Evolutionary conservation across 2,888 invertebrate genomes (phyloP), one percentile per base, ranked within the genome.

Genomic region (Artemia sinica): DNA sequence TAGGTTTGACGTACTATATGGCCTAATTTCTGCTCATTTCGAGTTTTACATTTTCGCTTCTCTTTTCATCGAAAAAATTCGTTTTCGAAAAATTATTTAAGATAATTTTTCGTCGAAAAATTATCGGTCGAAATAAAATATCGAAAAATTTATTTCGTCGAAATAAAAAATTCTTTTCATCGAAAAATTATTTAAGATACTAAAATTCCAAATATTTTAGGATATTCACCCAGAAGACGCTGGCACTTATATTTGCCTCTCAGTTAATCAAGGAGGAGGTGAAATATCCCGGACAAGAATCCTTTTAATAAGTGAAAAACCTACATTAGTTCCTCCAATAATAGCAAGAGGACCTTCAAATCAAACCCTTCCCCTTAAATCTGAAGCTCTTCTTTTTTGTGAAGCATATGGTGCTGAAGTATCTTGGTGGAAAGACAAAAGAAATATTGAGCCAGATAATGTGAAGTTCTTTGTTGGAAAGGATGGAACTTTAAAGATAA

Each of bases 321-420:
- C 52, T 7, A 9, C 67, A 41, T 68, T 63, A 18, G 89, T 89
- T 75, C 94, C 94, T 71, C 94, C 94, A 70, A 86, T 93, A 74
- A 93, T 95, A 77, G 84, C 86, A 75, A 84, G 87, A 75, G 93
- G 92, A 58, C 94, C 94, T 71, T 87, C 89, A 75, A 93, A 94
- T 81, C 94, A 94, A 83, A 94, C 94, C 67, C 80, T 94, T 76
- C 90, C 92, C 71, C 82, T 89, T 73, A 87, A 88, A 78, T 89
- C 90, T 70, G 84, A 89, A 75, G 93, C 91, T 67, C 84, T 87
- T 76, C 81, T 95, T 75, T 87, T 87, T 65, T 95, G 95, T 76
- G 85, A 87, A 74, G 90, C 89, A 2, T 82, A 83, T 72, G 91
- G 91, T 66, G 84, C 84, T 76, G 90, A 90, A 71, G 86, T 89